Base-by-base conservation (phyloP, 2,797 vertebrate genomes). In the Girardinus metallicus region DNA sequence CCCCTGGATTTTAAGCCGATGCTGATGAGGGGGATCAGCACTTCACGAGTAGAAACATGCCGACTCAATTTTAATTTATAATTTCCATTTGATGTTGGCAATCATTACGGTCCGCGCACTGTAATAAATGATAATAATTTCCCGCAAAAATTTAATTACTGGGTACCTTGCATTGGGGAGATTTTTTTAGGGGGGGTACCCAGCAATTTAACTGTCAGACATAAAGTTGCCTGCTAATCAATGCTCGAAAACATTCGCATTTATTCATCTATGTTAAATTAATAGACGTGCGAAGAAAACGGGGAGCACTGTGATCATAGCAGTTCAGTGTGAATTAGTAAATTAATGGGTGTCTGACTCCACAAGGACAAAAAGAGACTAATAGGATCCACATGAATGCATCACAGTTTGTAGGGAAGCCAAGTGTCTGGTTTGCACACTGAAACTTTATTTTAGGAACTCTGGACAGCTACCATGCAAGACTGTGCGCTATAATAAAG, bases 81-180 rank as follows among this genome's bases (percentile, higher is more conserved):
- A 97, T 97, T 97, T 97, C 93, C 96, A 97, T 97, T 97, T 97
- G 97, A 98, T 99, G 97, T 97, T 95, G 94, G 97, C 96, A 97
- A 98, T 98, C 97, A 99, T 98, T 98, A 97, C 94, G 96, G 97
- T 96, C 96, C 96, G 96, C 96, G 97, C 95, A 97, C 96, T 97
- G 96, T 98, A 98, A 99, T 99, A 98, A 98, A 99, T 99, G 97
- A 98, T 97, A 97, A 98, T 97, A 97, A 99, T 98, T 98, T 97
- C 95, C 96, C 96, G 97, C 96, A 97, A 98, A 97, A 98, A 98
- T 97, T 95, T 96, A 98, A 99, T 99, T 97, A 98, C 97, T 97
- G 96, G 97, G 97, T 99, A 97, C 96, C 97, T 97, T 95, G 93
- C 95, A 96, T 95, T 94, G 96, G 96, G 96, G 96, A 95, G 95